Conservation (phyloP, 1,140 invertebrate species). For the Eufriesea mexicana region DNA sequence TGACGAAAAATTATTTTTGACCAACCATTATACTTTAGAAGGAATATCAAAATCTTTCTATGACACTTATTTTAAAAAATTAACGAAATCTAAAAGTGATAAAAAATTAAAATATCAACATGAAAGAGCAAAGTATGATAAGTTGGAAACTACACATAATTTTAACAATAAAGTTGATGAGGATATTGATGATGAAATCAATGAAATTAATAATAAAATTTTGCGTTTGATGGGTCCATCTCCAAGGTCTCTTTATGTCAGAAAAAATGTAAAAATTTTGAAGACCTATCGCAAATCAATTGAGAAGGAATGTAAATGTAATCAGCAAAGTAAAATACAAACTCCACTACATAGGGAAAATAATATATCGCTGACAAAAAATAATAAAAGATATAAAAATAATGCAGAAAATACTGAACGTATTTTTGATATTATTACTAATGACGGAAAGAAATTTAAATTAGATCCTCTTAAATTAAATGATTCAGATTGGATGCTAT, state of each 20-base stretch:
- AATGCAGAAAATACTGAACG: constrained; percentile 33
- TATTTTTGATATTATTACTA: constrained; percentile 71
- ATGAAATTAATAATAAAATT: constrained; percentile 32
- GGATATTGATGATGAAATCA: constrained; percentile 3
- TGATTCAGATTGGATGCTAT: constrained; percentile 67
- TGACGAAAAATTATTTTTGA: constrained; percentile 29
- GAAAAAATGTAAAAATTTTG: constrained; percentile 56
- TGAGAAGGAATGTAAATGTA: constrained; percentile 34
- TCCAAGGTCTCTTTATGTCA: constrained; percentile 52
- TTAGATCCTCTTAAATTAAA: constrained; percentile 69
- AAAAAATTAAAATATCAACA: background rate
- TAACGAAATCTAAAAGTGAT: background rate
- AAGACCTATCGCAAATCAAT: constrained; percentile 37
- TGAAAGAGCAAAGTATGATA: background rate
- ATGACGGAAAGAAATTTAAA: constrained; percentile 68
- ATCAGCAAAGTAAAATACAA: background rate
- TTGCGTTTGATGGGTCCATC: constrained; percentile 54
- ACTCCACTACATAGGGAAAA: background rate
- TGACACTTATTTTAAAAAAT: constrained; percentile 12
- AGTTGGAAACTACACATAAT: constrained; percentile 4
- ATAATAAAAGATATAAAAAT: background rate
- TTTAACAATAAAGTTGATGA: background rate
- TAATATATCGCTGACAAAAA: background rate
- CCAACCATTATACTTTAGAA: constrained; percentile 8
- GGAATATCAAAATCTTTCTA: constrained; percentile 1